Base-by-base conservation (phyloP, 2,113 vertebrate genomes). In the Erythrocercus mccallii region DNA sequence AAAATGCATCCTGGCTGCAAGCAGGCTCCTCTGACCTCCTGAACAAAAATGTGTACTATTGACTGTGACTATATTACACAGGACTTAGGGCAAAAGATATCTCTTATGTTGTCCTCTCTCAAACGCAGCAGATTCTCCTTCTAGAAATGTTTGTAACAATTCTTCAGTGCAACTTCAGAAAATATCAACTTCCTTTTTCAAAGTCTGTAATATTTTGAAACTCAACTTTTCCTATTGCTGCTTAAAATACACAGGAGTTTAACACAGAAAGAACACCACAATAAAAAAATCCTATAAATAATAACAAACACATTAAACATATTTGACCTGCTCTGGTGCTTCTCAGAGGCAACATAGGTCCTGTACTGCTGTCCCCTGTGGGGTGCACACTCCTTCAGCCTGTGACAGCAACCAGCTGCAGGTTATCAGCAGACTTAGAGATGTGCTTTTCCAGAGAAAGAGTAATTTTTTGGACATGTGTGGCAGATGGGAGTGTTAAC, bases 401-500 rank as follows among this genome's bases (percentile, higher is more conserved):
- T 20, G 10, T 30, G 71, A 51, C n/a, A 37, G 20, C 25, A 76
- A 50, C 70, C 70, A 76, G 56, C 48, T 74, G 38, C 18, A 68
- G 69, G 81, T 90, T 79, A 80, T 58, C 11, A 51, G 50, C 70
- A 72, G 79, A 23, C 47, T 86, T 48, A 31, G 50, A 82, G 51
- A 66, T 3, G 10, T 11, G 35, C 42, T 86, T 90, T 86, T 86
- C 70, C 40, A 83, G 73, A 86, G 93, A 96, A 48, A 92, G n/a
- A 47, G 47, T 95, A 0, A 58, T 74, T 82, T 89, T 91, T 22
- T 6, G 86, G 68, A 77, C 66, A 94, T 76, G 61, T 88, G 69
- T 53, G 48, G 77, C 92, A 95, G 91, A 94, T 86, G 95, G 87
- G 79, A 93, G 37, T 60, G 72, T 96, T 97, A 98, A 96, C 96